Conservation (phyloP, 2,888 invertebrate species). For the Metellina segmentata region DNA sequence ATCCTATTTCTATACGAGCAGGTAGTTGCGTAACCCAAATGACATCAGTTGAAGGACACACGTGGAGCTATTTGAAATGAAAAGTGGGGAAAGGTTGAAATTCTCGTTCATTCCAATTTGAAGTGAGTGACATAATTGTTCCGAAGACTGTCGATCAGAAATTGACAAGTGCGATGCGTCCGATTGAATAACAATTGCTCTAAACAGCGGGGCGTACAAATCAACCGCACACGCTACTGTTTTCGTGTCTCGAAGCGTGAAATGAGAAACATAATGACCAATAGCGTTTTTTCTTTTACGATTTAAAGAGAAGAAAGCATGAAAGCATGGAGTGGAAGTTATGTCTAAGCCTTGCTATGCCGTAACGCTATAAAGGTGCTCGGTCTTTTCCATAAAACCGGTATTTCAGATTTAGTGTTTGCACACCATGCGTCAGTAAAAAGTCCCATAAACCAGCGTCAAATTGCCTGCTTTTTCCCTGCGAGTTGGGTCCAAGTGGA, state of each 20-base stretch:
- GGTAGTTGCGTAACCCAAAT: background rate
- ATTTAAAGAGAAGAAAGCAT: background rate
- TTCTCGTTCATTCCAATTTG: background rate
- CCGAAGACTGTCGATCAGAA: no score
- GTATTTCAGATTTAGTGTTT: no score
- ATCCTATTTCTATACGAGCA: background rate
- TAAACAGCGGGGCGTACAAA: background rate
- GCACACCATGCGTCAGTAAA: no score
- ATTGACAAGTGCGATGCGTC: no score
- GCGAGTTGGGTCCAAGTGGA: no score
- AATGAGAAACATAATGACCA: slow-evolving; percentile 7
- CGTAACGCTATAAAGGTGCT: background rate
- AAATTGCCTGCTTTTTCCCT: no score
- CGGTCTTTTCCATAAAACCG: no score
- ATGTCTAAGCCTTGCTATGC: background rate
- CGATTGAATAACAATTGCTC: no score
- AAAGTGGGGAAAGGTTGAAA: background rate
- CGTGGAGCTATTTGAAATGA: background rate
- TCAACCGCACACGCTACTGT: background rate
- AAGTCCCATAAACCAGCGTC: no score
- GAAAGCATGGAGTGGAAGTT: background rate
- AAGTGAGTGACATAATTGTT: background rate
- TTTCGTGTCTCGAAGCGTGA: slow-evolving; percentile 36
- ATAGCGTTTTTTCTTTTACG: background rate
- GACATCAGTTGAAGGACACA: background rate